Evolutionary conservation across 1,140 invertebrate species (phyloP), one percentile per base, ranked within the genome.

Genomic region (Lutraria rhynchaena): DNA sequence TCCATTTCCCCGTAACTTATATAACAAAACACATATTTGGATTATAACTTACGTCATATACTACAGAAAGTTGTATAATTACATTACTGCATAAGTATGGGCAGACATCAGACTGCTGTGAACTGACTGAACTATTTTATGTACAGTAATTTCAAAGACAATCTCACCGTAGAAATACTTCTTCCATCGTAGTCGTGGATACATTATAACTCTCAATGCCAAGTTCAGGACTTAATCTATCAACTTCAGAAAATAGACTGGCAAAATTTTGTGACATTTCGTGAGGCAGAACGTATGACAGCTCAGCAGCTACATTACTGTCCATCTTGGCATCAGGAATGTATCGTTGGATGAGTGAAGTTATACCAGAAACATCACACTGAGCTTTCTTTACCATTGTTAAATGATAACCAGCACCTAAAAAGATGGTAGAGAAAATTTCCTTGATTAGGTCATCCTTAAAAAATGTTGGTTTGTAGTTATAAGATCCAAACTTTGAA

Each of bases 151-250:
- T 7, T 41, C 5, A 41, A 15, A 41, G 15, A 41, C 15, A 46
- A 29, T 82, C 93, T 92, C 92, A 96, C 96, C 95, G 96, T 22
- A 97, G 89, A 89, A 97, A 97, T 13, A 98, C 96, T 92, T 97
- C 96, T 89, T 98, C 96, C 87, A 98, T 93, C 0, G 96, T 97
- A 11, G 96, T 96, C 2, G 96, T 94, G 0, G 96, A 95, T 0
- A 96, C 94, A 1, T 96, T 96, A 83, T 96, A 96, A 29, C 95
- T 95, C 27, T 94, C 92, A 57, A 98, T 95, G 0, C 95, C 95
- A 7, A 97, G 89, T 37, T 93, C 86, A 0, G 91, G 87, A 81
- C 94, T 94, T 11, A 94, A 91, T 0, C 85, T 76, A 87, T 97
- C 96, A 27, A 97, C 87, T 19, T 93, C 90, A 22, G 93, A 91